Evolutionary conservation across 2,797 vertebrate species (phyloP).

Genomic region (Cuculus canorus): DNA sequence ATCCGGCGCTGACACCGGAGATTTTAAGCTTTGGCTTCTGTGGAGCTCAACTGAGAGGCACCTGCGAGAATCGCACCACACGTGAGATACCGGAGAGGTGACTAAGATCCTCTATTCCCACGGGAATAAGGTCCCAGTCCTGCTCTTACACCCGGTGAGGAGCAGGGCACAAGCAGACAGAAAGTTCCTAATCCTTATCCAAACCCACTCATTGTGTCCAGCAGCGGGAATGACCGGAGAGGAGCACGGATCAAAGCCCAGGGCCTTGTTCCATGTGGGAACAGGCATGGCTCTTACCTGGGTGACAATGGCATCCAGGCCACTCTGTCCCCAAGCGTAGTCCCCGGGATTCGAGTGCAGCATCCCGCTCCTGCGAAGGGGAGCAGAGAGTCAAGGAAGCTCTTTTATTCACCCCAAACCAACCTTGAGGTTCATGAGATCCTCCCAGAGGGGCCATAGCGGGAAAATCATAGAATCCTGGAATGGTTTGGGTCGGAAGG

Average conservation of each 20-base stretch:
- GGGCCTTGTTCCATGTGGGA: no score
- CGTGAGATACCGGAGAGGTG: background rate
- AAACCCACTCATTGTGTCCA: background rate
- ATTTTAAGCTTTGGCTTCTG: background rate
- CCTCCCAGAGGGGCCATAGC: background rate
- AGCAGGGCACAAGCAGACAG: background rate
- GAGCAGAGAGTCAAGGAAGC: background rate
- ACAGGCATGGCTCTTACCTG: slow-evolving; percentile 82
- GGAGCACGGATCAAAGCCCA: background rate
- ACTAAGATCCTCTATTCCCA: no score
- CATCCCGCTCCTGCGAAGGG: slow-evolving; percentile 88
- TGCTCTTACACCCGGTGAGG: background rate
- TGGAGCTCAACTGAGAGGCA: background rate
- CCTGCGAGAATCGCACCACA: background rate
- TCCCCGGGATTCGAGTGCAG: slow-evolving; percentile 97
- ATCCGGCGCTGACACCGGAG: background rate
- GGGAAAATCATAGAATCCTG: background rate
- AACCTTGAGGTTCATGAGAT: background rate
- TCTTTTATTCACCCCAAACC: background rate
- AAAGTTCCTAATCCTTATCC: rapidly evolving
- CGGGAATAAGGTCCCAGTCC: rapidly evolving
- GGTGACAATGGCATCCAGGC: slow-evolving; percentile 95
- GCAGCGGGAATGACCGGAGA: background rate
- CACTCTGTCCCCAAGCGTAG: slow-evolving; percentile 97
- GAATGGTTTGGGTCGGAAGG: no score